These are phyloP conservation scores for Galaxea fascicularis DNA, from an alignment of 92 coral and sea anemone genomes.

Conservation along the genomic window DNA sequence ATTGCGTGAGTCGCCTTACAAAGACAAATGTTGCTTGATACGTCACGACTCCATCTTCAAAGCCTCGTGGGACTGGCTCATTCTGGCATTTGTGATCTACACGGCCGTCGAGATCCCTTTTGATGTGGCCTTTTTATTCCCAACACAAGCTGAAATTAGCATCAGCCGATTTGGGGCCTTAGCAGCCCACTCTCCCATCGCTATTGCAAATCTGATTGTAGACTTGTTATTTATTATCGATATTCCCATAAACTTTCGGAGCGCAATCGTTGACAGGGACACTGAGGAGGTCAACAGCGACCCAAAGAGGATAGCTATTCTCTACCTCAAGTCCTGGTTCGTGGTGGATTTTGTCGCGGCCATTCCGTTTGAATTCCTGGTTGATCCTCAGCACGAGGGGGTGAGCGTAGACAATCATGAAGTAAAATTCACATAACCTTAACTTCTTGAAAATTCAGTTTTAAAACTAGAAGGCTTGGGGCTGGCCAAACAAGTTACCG, in stretches of 20 bases:
- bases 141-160: slow-evolving; percentile 36
- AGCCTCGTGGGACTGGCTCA: slow-evolving; percentile 85
- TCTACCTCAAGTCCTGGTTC: slow-evolving; percentile 83
- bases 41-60: slow-evolving; percentile 83
- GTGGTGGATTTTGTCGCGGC: slow-evolving; percentile 82
- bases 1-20: slow-evolving; percentile 9
- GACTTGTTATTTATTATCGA: slow-evolving; percentile 81
- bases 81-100: slow-evolving; percentile 76
- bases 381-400: slow-evolving; percentile 68
- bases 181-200: slow-evolving; percentile 66
- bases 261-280: slow-evolving; percentile 67
- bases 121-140: slow-evolving; percentile 75
- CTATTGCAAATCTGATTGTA: slow-evolving; percentile 70
- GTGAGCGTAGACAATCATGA: slow-evolving; percentile 28
- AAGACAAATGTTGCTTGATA: slow-evolving; percentile 53
- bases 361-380: slow-evolving; percentile 85
- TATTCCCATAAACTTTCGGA: slow-evolving; percentile 81
- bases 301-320: slow-evolving; percentile 74
- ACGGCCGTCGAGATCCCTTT: slow-evolving; percentile 85
- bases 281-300: slow-evolving; percentile 71
- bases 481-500: too few species aligned
- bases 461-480: too few species aligned
- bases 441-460: background rate
- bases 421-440: background rate
- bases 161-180: slow-evolving; percentile 63